These are phyloP conservation scores for Eucidaris tribuloides DNA, from an alignment of 35 echinoderm and acorn worm genomes.

Conservation along the genomic window DNA sequence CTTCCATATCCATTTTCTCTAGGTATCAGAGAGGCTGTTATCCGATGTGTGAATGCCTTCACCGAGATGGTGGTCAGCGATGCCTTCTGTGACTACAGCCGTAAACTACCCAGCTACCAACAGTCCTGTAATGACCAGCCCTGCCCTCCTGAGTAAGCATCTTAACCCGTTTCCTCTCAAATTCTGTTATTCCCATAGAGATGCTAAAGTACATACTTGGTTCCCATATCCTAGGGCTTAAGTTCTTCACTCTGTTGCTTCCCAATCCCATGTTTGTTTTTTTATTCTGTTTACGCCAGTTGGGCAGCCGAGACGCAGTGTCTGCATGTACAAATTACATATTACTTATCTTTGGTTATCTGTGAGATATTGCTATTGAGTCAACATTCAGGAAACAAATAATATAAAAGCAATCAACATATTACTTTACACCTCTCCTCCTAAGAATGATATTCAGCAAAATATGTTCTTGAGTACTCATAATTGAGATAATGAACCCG, in stretches of 20 bases:
- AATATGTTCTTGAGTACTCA: too few species aligned
- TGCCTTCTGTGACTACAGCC: conserved; percentile 7
- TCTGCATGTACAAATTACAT: too few species aligned
- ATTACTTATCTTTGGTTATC: too few species aligned
- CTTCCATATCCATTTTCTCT: too few species aligned
- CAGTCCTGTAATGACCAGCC: neutral
- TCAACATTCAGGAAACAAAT: too few species aligned
- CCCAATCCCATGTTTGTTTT: neutral
- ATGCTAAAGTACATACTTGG: neutral
- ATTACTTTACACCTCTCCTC: too few species aligned
- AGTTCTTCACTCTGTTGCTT: neutral
- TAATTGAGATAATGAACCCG: too few species aligned
- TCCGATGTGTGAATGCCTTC: conserved; percentile 7
- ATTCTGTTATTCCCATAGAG: neutral
- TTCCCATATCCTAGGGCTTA: neutral
- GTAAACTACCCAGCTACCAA: neutral
- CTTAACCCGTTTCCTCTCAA: neutral
- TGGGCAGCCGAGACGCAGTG: neutral
- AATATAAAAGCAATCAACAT: too few species aligned
- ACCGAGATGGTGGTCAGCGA: neutral
- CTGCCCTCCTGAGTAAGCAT: conserved; percentile 1
- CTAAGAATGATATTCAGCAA: too few species aligned
- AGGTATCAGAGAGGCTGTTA: neutral
- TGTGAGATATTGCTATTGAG: too few species aligned
- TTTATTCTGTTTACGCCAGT: neutral